phyloP scores from a whole-genome alignment of 2,797 vertebrate genomes.

The Darevskia nairensis region DNA sequence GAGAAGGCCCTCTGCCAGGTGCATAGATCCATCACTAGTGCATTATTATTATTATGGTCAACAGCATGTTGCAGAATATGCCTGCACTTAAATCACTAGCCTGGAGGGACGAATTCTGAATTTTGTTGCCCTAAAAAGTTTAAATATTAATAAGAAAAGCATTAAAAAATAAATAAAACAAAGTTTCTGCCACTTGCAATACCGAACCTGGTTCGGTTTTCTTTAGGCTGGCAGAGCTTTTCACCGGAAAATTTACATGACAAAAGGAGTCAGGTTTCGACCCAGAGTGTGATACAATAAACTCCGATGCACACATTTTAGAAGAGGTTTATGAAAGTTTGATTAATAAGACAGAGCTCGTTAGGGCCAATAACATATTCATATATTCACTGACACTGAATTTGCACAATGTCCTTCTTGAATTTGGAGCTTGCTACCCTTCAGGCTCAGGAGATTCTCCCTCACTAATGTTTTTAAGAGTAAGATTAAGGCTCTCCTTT shows the following conservation, averaged over 20 bases:
- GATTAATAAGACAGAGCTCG: slow-evolving; percentile 11
- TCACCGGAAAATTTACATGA: slow-evolving; percentile 22
- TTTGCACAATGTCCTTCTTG: slow-evolving; percentile 11
- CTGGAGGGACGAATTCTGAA: background rate
- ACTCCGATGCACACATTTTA: background rate
- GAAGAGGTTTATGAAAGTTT: background rate
- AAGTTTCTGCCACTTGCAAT: background rate
- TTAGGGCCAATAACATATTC: background rate
- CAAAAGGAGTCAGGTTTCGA: background rate
- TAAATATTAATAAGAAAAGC: background rate
- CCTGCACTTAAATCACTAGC: too few species aligned
- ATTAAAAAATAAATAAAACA: background rate
- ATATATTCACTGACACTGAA: background rate
- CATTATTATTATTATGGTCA: too few species aligned
- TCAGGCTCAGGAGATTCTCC: background rate
- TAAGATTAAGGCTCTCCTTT: slow-evolving; percentile 26
- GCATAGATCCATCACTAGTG: too few species aligned
- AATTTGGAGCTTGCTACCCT: background rate
- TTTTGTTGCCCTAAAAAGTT: background rate
- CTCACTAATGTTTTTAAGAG: slow-evolving; percentile 17
- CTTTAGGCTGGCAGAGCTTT: fast-evolving
- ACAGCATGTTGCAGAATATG: too few species aligned
- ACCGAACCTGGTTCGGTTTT: background rate
- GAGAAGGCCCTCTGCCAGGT: too few species aligned
- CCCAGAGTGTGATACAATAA: background rate